These are phyloP conservation scores for Lamproptera curius DNA, from an alignment of 2,888 invertebrate genomes.

Conservation along the genomic window DNA sequence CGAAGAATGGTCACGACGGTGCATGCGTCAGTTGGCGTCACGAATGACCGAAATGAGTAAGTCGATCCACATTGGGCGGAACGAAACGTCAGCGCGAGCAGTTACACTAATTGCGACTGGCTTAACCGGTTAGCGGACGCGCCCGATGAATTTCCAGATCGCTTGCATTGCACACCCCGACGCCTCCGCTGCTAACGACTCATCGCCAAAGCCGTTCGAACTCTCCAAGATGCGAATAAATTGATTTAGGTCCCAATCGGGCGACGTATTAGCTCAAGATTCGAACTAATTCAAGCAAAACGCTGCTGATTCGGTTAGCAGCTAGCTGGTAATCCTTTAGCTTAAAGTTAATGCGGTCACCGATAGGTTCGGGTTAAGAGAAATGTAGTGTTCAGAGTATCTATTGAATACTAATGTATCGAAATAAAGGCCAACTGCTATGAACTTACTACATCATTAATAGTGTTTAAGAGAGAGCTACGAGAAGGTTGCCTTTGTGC, in stretches of 20 bases:
- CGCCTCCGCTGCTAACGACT: slow-evolving; percentile 13
- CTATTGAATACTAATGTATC: no score
- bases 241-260: slow-evolving; percentile 19
- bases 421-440: no score
- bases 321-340: no score
- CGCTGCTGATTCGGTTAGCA: slow-evolving; percentile 25
- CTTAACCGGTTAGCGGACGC: slow-evolving; percentile 59
- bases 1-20: slow-evolving; percentile 39
- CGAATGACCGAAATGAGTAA: slow-evolving; percentile 37
- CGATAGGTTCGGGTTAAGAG: no score
- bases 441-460: neutral
- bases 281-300: slow-evolving; percentile 30
- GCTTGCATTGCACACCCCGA: no score
- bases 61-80: slow-evolving; percentile 38
- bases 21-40: slow-evolving; percentile 37
- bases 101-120: slow-evolving; percentile 64
- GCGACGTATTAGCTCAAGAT: slow-evolving; percentile 24
- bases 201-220: slow-evolving; percentile 5
- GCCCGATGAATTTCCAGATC: no score
- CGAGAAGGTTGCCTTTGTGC: slow-evolving; percentile 31
- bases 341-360: no score
- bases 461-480: slow-evolving; percentile 10
- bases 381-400: no score
- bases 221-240: slow-evolving; percentile 16
- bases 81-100: slow-evolving; percentile 40